Conservation (phyloP, 2,113 vertebrate species). For the Syngnathus floridae region DNA sequence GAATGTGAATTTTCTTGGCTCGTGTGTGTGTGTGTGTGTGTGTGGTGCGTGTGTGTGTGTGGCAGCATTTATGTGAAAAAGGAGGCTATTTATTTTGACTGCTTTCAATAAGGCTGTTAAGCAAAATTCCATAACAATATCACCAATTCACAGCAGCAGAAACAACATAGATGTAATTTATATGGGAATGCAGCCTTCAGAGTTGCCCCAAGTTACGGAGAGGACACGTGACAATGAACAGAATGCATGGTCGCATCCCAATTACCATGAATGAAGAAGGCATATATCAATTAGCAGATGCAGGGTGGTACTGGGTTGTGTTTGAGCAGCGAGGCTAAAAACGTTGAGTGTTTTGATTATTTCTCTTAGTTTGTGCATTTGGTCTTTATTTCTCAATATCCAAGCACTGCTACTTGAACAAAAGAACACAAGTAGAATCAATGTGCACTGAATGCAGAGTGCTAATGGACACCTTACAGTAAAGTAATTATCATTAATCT, state of each 20-base stretch:
- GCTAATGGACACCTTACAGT: background rate
- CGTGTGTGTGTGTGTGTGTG: conserved; percentile 2
- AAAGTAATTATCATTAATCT: background rate
- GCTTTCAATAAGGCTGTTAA: conserved; percentile 59
- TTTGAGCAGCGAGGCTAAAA: conserved; percentile 23
- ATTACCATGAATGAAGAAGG: conserved; percentile 22
- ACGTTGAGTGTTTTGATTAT: conserved; percentile 39
- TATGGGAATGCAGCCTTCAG: conserved; percentile 68
- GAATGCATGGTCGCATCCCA: conserved; percentile 48
- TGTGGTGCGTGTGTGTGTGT: conserved; percentile 2
- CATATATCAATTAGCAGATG: conserved; percentile 57
- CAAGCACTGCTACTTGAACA: conserved; percentile 18
- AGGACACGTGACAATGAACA: conserved; percentile 61
- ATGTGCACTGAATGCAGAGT: background rate
- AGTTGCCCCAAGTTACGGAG: conserved; percentile 51
- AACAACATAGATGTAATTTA: conserved; percentile 72
- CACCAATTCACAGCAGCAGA: conserved; percentile 66
- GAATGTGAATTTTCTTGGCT: conserved; percentile 5
- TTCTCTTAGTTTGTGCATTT: conserved; percentile 4
- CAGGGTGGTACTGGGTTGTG: conserved; percentile 21
- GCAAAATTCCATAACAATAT: conserved; percentile 67
- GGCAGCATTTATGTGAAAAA: conserved; percentile 49
- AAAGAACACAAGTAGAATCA: conserved; percentile 3
- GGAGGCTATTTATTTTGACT: conserved; percentile 65
- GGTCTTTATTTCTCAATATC: conserved; percentile 9